Conservation (phyloP, 1,140 invertebrate species). For the Odontomachus brunneus region DNA sequence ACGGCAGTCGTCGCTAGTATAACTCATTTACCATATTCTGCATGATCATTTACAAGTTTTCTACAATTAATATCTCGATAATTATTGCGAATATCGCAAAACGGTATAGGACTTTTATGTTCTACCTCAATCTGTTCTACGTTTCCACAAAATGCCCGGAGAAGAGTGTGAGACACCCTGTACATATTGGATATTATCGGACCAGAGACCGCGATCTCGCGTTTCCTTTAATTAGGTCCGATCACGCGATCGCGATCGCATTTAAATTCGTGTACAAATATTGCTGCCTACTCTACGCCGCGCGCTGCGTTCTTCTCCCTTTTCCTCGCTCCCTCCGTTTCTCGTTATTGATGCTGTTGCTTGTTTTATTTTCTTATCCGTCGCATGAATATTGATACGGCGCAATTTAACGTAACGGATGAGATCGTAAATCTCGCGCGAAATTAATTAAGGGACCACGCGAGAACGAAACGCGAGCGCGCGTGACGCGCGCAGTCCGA, state of each 20-base stretch:
- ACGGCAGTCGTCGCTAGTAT: no score
- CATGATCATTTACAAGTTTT: no score
- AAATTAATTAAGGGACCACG: constrained; percentile 71
- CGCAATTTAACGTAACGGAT: constrained; percentile 74
- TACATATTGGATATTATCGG: constrained; percentile 36
- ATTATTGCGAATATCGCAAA: no score
- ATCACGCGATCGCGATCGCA: constrained; percentile 53
- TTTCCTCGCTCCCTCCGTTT: no score
- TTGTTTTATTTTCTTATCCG: constrained; percentile 49
- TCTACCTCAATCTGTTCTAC: no score
- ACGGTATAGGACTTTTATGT: no score
- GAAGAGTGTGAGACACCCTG: no score
- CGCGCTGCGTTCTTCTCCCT: not conserved
- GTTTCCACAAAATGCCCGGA: no score
- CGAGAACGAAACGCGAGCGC: constrained; percentile 36
- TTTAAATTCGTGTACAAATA: constrained; percentile 61
- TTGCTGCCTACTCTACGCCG: constrained; percentile 7
- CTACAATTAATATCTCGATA: no score
- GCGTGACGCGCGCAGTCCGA: constrained; percentile 38
- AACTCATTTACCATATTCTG: no score
- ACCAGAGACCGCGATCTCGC: constrained; percentile 15
- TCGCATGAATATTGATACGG: constrained; percentile 71
- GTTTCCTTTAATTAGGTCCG: constrained; percentile 37
- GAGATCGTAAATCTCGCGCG: constrained; percentile 71
- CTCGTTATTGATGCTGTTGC: constrained; percentile 48